These are phyloP conservation scores for Glyptemys insculpta DNA, from an alignment of 2,797 vertebrate species.

Conservation along the genomic window DNA sequence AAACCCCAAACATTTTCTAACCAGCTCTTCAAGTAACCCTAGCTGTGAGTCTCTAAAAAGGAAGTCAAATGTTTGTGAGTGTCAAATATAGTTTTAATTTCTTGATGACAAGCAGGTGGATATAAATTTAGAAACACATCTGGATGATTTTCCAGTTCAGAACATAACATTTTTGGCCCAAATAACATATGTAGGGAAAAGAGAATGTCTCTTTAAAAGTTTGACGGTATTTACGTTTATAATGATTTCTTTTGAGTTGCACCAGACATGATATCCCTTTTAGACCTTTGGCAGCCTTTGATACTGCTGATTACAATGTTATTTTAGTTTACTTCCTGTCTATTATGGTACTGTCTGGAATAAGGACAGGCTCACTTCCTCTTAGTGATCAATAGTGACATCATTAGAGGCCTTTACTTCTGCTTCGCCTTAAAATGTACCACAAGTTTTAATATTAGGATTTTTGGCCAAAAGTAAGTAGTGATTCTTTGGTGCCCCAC, in stretches of 20 bases:
- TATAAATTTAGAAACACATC: not conserved
- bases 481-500: not conserved
- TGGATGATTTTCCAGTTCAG: not conserved
- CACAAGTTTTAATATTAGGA: not conserved
- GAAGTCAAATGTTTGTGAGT: not conserved
- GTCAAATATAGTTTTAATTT: not conserved
- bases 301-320: not conserved
- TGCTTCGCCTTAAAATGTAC: not conserved
- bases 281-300: not conserved
- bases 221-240: not conserved
- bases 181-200: not conserved
- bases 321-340: not conserved
- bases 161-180: not conserved
- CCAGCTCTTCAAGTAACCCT: not conserved
- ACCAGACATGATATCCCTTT: not conserved
- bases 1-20: not conserved
- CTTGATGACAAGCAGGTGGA: not conserved
- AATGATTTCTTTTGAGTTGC: not conserved
- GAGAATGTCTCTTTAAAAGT: not conserved
- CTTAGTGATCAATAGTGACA: not conserved
- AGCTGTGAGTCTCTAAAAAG: not conserved
- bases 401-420: not conserved
- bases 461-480: not conserved
- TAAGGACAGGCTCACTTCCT: not conserved
- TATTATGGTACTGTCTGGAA: not conserved